Base-by-base conservation (phyloP, 2,113 vertebrate species). In the Hirundichthys speculiger region DNA sequence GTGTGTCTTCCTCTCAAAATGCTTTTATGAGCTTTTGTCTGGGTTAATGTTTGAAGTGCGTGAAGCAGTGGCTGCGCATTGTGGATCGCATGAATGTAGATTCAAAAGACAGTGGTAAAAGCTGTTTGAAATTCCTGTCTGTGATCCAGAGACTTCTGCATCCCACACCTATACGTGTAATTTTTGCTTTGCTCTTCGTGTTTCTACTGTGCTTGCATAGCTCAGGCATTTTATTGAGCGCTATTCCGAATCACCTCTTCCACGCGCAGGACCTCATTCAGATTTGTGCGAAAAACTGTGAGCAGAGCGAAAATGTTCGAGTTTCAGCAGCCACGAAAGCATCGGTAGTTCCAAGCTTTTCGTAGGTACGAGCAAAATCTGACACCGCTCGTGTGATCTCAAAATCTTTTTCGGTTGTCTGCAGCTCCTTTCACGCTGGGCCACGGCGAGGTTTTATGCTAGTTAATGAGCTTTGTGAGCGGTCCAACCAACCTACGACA, bases 261-360 rank as follows among this genome's bases (percentile, higher is more conserved):
- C 55, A 60, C 50, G 67, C 79, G 76, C 12, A 67, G 45, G 25
- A 58, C 30, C n/a, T n/a, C n/a, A n/a, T n/a, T n/a, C n/a, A n/a
- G n/a, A n/a, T n/a, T n/a, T n/a, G n/a, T n/a, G n/a, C n/a, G n/a
- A n/a, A n/a, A n/a, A n/a, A n/a, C n/a, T n/a, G n/a, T n/a, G n/a
- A n/a, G n/a, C n/a, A n/a, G n/a, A n/a, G n/a, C n/a, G n/a, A n/a
- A n/a, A n/a, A n/a, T n/a, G n/a, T n/a, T n/a, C n/a, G n/a, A n/a
- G n/a, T n/a, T n/a, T n/a, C n/a, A n/a, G n/a, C n/a, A n/a, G n/a
- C n/a, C n/a, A n/a, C n/a, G n/a, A n/a, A n/a, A n/a, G n/a, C n/a
- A n/a, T n/a, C n/a, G n/a, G n/a, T n/a, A n/a, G n/a, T n/a, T n/a
- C n/a, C n/a, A n/a, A n/a, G n/a, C n/a, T n/a, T n/a, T n/a, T n/a